These are phyloP conservation scores for Aporophyla lueneburgensis DNA, from an alignment of 2,888 invertebrate species.

Conservation along the genomic window DNA sequence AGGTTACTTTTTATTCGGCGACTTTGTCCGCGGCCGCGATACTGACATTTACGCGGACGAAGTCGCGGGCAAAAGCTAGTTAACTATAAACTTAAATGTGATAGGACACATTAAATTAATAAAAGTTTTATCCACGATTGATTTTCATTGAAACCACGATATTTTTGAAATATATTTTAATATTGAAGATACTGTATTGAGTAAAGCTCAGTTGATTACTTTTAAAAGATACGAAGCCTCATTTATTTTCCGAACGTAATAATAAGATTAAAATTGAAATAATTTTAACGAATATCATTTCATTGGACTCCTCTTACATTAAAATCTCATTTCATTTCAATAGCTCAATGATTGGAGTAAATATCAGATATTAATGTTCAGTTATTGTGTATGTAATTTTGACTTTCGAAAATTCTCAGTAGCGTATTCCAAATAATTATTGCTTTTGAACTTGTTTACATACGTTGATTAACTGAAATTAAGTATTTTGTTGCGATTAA, in stretches of 20 bases:
- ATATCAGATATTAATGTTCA: constrained; percentile 46
- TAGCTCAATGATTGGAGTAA: constrained; percentile 44
- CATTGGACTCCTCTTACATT: constrained; percentile 35
- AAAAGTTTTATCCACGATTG: no score
- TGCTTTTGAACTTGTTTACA: constrained; percentile 22
- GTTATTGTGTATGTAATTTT: constrained; percentile 42
- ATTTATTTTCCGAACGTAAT: constrained; percentile 27
- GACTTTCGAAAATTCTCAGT: constrained; percentile 22
- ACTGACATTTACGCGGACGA: no score
- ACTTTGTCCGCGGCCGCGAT: no score
- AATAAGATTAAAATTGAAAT: constrained; percentile 38
- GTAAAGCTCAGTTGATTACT: constrained; percentile 17
- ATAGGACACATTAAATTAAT: no score
- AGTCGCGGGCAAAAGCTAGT: no score
- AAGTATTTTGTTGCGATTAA: constrained; percentile 11
- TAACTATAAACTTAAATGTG: no score
- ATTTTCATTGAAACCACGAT: no score
- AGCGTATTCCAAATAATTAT: constrained; percentile 34
- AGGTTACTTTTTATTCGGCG: no score
- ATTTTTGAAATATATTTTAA: no score
- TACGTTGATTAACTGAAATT: constrained; percentile 14
- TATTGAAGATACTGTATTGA: no score
- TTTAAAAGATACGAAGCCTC: constrained; percentile 21
- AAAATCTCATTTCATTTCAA: constrained; percentile 51
- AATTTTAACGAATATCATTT: constrained; percentile 40